Conservation (phyloP, 2,113 vertebrate genomes). For the Craseonycteris thonglongyai region DNA sequence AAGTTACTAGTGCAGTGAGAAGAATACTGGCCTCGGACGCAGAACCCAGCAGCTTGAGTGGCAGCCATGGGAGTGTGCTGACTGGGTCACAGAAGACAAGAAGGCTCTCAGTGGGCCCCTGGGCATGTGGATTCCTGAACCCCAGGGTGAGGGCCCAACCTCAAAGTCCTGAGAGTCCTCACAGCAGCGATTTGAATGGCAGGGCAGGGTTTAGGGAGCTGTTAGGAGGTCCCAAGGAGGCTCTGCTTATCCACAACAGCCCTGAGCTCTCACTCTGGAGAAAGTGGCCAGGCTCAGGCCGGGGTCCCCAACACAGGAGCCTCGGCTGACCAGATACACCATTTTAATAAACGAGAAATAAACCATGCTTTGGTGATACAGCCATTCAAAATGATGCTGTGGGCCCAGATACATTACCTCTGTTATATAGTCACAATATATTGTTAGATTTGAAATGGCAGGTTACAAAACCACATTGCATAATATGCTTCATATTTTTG, state of each 20-base stretch:
- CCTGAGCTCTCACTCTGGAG: not conserved
- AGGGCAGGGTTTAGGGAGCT: not conserved
- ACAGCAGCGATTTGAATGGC: not conserved
- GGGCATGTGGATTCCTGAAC: not conserved
- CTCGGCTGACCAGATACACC: too few species aligned
- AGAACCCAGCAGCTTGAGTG: not conserved
- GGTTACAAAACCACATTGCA: not conserved
- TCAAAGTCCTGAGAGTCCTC: not conserved
- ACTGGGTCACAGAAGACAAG: not conserved
- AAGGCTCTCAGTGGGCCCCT: not conserved
- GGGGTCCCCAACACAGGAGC: too few species aligned
- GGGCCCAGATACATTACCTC: not conserved
- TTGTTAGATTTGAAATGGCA: not conserved
- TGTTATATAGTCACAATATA: not conserved
- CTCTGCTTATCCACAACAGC: not conserved
- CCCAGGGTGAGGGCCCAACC: not conserved
- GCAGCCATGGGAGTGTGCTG: not conserved
- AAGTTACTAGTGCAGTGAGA: not conserved
- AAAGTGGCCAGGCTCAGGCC: not conserved
- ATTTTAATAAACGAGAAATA: not conserved
- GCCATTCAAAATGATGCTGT: not conserved
- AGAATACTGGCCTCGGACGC: not conserved
- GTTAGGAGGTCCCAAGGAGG: not conserved
- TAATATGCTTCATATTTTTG: not conserved
- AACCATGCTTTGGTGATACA: accelerated